Evolutionary conservation across 2,888 invertebrate genomes (phyloP).

Genomic region (Andrena trimmerana): DNA sequence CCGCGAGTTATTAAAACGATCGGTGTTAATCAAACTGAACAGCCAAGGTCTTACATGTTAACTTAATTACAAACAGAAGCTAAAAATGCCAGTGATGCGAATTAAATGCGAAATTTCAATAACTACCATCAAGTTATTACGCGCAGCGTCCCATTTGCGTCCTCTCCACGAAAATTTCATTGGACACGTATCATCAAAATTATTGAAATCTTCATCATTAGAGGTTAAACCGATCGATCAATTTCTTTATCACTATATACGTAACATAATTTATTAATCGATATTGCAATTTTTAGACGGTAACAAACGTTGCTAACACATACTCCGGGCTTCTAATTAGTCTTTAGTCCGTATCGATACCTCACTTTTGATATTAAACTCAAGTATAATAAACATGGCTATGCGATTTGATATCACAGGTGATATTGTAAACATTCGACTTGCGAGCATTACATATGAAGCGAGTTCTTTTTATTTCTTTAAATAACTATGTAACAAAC

Average conservation of each 20-base stretch:
- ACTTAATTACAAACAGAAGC: not conserved
- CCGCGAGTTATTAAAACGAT: not conserved
- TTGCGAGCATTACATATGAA: not conserved
- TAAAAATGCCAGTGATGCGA: not conserved
- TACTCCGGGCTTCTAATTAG: conserved; percentile 7
- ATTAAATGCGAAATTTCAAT: conserved; percentile 22
- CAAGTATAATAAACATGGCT: conserved; percentile 39
- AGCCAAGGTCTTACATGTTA: not conserved
- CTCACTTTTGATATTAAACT: conserved; percentile 24
- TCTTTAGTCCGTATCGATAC: conserved; percentile 19
- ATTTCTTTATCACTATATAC: conserved; percentile 4
- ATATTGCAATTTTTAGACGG: conserved; percentile 11
- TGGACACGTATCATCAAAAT: conserved; percentile 8
- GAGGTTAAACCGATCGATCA: conserved; percentile 32
- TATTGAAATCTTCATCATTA: conserved; percentile 26
- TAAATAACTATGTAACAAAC: not conserved
- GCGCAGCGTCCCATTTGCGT: not conserved
- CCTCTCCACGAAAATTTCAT: not conserved
- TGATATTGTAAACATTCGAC: conserved; percentile 33
- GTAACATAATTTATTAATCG: not conserved
- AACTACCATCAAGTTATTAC: conserved; percentile 24
- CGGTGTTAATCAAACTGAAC: conserved; percentile 9
- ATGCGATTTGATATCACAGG: conserved; percentile 29
- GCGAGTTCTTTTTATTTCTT: not conserved
- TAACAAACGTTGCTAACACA: conserved; percentile 12